A percentile compares a stretch with the other conserved stretches of the same genome.
Evolutionary conservation across 2,888 invertebrate genomes (phyloP).

Genomic region (Achlya flavicornis): DNA sequence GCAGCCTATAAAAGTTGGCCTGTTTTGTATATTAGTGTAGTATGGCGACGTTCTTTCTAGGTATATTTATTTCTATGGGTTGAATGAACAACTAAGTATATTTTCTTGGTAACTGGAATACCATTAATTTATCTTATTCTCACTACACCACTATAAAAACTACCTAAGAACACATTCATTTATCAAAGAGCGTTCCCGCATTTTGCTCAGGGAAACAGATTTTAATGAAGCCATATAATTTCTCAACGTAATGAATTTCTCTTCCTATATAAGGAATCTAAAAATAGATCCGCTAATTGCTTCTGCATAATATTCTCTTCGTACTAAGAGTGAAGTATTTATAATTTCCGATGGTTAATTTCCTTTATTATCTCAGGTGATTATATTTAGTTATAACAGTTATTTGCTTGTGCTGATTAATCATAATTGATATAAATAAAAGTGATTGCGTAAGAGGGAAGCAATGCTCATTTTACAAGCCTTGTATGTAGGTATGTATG

Average conservation of each 20-base stretch:
- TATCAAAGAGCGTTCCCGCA: neutral
- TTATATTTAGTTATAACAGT: neutral
- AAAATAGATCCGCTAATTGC: neutral
- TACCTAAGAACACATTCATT: neutral
- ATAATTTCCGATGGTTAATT: slow-evolving; percentile 3
- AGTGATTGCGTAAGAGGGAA: too few relatives aligned
- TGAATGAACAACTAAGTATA: too few relatives aligned
- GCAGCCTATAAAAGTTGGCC: too few relatives aligned
- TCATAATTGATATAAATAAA: neutral
- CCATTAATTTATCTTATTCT: too few relatives aligned
- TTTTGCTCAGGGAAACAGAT: neutral
- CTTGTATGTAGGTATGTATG: too few relatives aligned
- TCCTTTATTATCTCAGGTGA: neutral
- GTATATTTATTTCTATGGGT: too few relatives aligned
- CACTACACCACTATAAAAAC: neutral
- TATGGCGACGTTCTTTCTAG: too few relatives aligned
- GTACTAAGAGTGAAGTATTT: neutral
- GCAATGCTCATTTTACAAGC: too few relatives aligned
- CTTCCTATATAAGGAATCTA: neutral
- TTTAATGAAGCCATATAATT: neutral
- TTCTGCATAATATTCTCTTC: neutral
- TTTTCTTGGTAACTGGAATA: too few relatives aligned
- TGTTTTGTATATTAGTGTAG: too few relatives aligned
- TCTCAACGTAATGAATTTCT: neutral
- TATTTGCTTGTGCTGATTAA: neutral